Evolutionary conservation across 2,888 invertebrate species (phyloP), one percentile per base, ranked within the genome.

Genomic region (Cynaeus angustus): DNA sequence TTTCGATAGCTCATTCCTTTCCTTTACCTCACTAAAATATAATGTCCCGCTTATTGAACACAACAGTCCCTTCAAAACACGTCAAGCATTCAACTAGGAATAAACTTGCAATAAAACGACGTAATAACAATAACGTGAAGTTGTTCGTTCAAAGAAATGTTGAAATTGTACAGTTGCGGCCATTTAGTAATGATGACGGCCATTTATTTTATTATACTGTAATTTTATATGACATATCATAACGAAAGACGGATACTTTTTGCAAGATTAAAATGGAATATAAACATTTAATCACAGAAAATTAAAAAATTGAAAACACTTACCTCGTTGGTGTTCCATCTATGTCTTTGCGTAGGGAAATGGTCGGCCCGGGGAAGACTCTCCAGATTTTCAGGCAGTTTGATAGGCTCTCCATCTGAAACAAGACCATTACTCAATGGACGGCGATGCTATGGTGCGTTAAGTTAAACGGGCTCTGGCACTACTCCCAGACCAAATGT

Each of bases 301-400:
- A 41, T 21, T 14, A 10, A 37, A 1, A 53, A 30, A 38, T 37
- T 13, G 61, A n/a, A n/a, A n/a, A n/a, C 64, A 82, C 89, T 88
- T 85, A 97, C 98, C 94, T 98, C 98, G 90, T 98, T 98, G 85
- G 97, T 98, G 92, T 98, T 98, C 98, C 98, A 98, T 80, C 97
- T 92, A 87, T 98, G 97, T 84, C 97, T 89, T 86, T 96, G 96
- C 79, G 93, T 93, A 75, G 97, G 96, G 87, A 98, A 97, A 86
- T 96, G 95, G 86, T 97, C 96, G 74, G 97, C 96, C 82, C 95
- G 91, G 78, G 95, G 96, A 84, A 98, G 90, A 84, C 95, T 95
- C 88, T 97, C 97, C 89, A 97, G 89, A 89, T 97, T 97, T 86
- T 96, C 96, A 72, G 97, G 96, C 82, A 97, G 88, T 87, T 96